These are phyloP conservation scores for Habropoda laboriosa DNA, from an alignment of 1,140 invertebrate genomes.

Conservation along the genomic window DNA sequence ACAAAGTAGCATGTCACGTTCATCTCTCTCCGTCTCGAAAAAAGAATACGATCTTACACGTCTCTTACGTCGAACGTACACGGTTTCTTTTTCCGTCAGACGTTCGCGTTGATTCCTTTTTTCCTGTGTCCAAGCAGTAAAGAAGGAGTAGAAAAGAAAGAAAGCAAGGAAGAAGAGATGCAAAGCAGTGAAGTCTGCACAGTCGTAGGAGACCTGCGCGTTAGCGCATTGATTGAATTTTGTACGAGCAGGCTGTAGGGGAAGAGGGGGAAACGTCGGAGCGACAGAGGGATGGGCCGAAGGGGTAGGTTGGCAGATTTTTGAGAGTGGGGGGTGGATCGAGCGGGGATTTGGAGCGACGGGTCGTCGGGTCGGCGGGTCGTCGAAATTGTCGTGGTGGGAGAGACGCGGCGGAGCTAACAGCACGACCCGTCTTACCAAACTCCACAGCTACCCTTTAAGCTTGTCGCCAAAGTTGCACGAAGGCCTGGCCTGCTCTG, in stretches of 20 bases:
- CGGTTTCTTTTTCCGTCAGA: background rate
- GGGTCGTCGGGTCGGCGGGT: slow-evolving; percentile 20
- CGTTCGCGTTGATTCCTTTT: slow-evolving; percentile 16
- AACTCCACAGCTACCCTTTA: slow-evolving; percentile 34
- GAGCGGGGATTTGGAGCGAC: slow-evolving; percentile 48
- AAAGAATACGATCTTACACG: background rate
- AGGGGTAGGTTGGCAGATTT: slow-evolving; percentile 47
- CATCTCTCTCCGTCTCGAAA: too few relatives aligned
- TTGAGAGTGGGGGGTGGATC: slow-evolving; percentile 46
- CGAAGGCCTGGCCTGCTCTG: background rate
- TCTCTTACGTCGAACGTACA: background rate
- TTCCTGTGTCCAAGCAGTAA: background rate
- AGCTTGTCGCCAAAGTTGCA: slow-evolving; percentile 15
- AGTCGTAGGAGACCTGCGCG: slow-evolving; percentile 50
- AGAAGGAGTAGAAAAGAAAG: background rate
- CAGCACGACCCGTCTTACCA: slow-evolving; percentile 44
- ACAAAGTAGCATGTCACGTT: background rate
- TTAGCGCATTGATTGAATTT: slow-evolving; percentile 68
- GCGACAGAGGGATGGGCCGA: slow-evolving; percentile 5
- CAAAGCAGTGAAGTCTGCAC: slow-evolving; percentile 29
- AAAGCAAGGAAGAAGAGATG: slow-evolving; percentile 10
- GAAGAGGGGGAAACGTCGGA: slow-evolving; percentile 19
- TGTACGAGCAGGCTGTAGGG: slow-evolving; percentile 28
- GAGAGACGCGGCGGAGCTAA: slow-evolving; percentile 15
- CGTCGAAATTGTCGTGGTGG: slow-evolving; percentile 27